Base-by-base conservation (phyloP, 2,113 vertebrate genomes). In the Amphiprion percula region DNA sequence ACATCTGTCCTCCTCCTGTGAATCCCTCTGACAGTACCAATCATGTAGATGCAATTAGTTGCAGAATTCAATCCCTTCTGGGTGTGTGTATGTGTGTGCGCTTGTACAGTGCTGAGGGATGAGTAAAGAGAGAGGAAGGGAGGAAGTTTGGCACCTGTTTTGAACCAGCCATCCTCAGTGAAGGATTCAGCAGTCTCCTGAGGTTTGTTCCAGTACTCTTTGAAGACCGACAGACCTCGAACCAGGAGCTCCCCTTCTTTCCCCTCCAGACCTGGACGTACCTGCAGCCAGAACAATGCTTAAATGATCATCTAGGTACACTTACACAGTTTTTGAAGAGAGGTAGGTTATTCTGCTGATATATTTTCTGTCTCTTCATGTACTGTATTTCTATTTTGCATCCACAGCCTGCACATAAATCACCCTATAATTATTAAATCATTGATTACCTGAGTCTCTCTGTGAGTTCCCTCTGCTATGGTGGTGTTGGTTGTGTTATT, bases 191-290 rank as follows among this genome's bases (percentile, higher is more conserved):
- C 85, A 0, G 97, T 99, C 37, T 97, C 97, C 23, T 88, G 90
- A 30, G 96, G 93, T 64, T 94, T 96, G 91, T 96, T 96, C 97
- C 97, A 99, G 93, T 99, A 99, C 74, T 97, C 93, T 0, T 87
- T 96, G 85, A 99, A 99, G 65, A 99, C 96, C 0, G 96, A 95
- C 0, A 95, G 92, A 0, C 98, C 98, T 55, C 84, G 95, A 64
- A 99, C 96, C 2, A 96, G 88, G 78, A 99, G 96, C 80, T 99
- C 97, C 5, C 98, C 98, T 58, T 98, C 97, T 46, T 95, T 97
- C 0, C 91, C 95, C 64, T 96, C 94, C 2, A 96, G 88, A 41
- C 96, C 97, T 0, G 96, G 89, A 0, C 91, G 94, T 52, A 98
- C 96, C 98, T 99, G 83, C 3, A 4, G 26, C 17, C 19, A 56